These are phyloP conservation scores for Rhagonycha fulva DNA, from an alignment of 2,888 invertebrate species.

Conservation along the genomic window DNA sequence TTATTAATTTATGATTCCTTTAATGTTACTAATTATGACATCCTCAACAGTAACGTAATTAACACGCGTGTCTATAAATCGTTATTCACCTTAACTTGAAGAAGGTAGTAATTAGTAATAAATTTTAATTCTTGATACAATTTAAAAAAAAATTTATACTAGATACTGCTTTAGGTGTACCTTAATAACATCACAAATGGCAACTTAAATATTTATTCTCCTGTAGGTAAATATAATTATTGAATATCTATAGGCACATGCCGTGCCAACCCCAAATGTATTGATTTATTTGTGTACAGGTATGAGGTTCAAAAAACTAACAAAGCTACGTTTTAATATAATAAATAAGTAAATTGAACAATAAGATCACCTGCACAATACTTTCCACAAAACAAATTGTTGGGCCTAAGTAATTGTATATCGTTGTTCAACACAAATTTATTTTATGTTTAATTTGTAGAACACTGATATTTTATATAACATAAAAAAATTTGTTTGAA, in stretches of 20 bases:
- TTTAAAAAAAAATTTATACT: background rate
- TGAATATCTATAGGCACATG: constrained; percentile 37
- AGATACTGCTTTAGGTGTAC: background rate
- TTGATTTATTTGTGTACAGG: constrained; percentile 34
- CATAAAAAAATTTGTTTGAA: background rate
- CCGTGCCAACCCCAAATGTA: constrained; percentile 38
- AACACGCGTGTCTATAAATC: background rate
- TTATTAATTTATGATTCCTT: background rate
- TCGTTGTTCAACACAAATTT: background rate
- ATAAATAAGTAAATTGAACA: background rate
- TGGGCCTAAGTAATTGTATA: background rate
- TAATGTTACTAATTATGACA: background rate
- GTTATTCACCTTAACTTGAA: background rate
- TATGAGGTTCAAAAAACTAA: constrained; percentile 25
- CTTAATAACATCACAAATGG: background rate
- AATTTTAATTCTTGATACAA: background rate
- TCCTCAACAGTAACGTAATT: background rate
- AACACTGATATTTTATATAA: background rate
- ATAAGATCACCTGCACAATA: background rate
- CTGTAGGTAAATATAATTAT: constrained; percentile 33
- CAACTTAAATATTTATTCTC: constrained; percentile 9
- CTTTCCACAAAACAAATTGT: background rate
- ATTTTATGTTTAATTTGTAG: background rate
- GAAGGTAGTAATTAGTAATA: background rate
- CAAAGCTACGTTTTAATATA: background rate